Evolutionary conservation across 2,888 invertebrate genomes (phyloP).

Genomic region (Aleiodes alternator): DNA sequence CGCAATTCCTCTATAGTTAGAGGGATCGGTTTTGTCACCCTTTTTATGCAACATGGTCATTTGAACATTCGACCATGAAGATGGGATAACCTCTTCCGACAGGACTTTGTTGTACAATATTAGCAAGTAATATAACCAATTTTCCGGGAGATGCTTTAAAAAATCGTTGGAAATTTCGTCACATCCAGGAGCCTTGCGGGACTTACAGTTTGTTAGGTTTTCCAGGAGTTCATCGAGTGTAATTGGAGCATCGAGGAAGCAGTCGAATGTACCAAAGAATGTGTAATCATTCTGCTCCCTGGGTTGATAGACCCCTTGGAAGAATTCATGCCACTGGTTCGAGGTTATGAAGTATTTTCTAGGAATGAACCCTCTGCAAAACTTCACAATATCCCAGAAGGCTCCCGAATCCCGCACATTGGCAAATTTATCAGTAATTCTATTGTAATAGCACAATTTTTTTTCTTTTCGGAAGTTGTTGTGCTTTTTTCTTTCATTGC

Average conservation of each 20-base stretch:
- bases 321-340: no score
- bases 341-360: no score
- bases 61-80: slow-evolving; percentile 1
- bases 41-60: slow-evolving; percentile 44
- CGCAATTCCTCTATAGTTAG: slow-evolving; percentile 54
- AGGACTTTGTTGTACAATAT: slow-evolving; percentile 36
- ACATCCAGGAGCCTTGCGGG: background rate
- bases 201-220: background rate
- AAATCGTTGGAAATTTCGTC: slow-evolving; percentile 35
- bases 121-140: background rate
- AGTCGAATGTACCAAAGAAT: no score
- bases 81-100: background rate
- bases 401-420: no score
- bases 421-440: no score
- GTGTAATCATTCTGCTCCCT: no score
- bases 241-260: background rate
- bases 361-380: no score
- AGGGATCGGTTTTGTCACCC: slow-evolving; percentile 32
- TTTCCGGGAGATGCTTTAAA: slow-evolving; percentile 1
- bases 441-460: no score
- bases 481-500: no score
- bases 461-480: no score
- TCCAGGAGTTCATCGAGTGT: background rate
- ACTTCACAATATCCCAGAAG: no score
- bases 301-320: no score